A percentile compares a stretch with the other conserved stretches of the same genome.
Evolutionary conservation across 1,140 invertebrate genomes (phyloP).

Genomic region (Panulirus ornatus): DNA sequence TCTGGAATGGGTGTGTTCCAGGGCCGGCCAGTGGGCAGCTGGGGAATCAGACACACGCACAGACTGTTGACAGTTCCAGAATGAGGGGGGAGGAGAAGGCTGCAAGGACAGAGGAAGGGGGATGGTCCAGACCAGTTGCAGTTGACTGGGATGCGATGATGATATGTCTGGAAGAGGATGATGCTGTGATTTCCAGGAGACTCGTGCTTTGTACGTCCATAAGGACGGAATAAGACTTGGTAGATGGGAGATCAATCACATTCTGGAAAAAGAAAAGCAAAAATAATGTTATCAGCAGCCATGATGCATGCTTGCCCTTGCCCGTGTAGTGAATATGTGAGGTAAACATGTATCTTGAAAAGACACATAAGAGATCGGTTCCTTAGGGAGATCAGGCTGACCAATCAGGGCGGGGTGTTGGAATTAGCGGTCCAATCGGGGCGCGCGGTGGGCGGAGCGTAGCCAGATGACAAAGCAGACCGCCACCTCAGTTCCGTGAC

Average conservation of each 20-base stretch:
- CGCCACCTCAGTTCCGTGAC: conserved; percentile 47
- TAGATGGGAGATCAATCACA: not conserved
- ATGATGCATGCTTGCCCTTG: conserved; percentile 11
- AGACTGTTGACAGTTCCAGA: conserved; percentile 1
- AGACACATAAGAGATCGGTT: conserved; percentile 51
- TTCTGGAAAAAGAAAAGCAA: conserved; percentile 8
- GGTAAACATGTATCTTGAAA: conserved; percentile 20
- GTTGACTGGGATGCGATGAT: conserved; percentile 13
- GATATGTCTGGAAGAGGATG: not conserved
- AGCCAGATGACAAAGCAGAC: conserved; percentile 47
- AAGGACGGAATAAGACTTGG: no score
- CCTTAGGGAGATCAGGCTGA: conserved; percentile 27
- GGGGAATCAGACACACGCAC: not conserved
- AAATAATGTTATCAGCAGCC: not conserved
- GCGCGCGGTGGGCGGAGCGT: conserved; percentile 36
- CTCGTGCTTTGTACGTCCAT: no score
- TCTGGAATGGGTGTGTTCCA: not conserved
- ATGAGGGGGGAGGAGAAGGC: not conserved
- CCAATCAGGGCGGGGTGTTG: conserved; percentile 37
- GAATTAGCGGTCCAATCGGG: conserved; percentile 47
- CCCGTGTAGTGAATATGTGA: conserved; percentile 28
- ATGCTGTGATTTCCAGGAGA: not conserved
- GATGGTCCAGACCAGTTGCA: not conserved
- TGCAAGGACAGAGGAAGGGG: not conserved
- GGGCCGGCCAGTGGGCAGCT: not conserved